phyloP scores from a whole-genome alignment of 2,797 vertebrate genomes.

The Molossus molossus region DNA sequence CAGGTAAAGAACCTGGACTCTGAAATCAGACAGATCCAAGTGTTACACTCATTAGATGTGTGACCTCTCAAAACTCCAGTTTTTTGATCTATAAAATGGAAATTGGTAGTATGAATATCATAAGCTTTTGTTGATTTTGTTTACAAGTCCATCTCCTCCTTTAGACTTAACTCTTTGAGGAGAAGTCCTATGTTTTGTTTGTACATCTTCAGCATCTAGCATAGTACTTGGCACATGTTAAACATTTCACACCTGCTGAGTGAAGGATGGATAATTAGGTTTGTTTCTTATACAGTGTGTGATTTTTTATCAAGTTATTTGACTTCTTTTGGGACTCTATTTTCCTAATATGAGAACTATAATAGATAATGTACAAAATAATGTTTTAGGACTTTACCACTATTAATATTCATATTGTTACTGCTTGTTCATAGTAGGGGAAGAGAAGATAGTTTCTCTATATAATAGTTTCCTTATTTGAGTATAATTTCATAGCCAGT shows the following conservation, averaged over 20 bases:
- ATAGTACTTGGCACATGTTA: background rate
- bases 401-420: background rate
- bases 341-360: background rate
- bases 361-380: background rate
- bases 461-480: background rate
- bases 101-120: background rate
- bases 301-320: background rate
- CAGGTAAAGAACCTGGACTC: background rate
- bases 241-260: background rate
- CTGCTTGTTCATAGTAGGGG: background rate
- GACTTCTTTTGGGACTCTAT: background rate
- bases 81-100: background rate
- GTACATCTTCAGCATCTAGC: background rate
- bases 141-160: background rate
- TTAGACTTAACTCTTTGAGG: background rate
- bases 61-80: background rate
- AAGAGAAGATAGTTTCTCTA: background rate
- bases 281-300: background rate
- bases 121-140: background rate
- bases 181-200: background rate
- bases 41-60: background rate
- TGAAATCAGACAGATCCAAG: background rate
- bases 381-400: background rate
- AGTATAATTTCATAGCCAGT: constrained; percentile 36
- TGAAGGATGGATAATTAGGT: background rate